These are phyloP conservation scores for Sandelia bainsii DNA, from an alignment of 2,797 vertebrate genomes.

Conservation along the genomic window DNA sequence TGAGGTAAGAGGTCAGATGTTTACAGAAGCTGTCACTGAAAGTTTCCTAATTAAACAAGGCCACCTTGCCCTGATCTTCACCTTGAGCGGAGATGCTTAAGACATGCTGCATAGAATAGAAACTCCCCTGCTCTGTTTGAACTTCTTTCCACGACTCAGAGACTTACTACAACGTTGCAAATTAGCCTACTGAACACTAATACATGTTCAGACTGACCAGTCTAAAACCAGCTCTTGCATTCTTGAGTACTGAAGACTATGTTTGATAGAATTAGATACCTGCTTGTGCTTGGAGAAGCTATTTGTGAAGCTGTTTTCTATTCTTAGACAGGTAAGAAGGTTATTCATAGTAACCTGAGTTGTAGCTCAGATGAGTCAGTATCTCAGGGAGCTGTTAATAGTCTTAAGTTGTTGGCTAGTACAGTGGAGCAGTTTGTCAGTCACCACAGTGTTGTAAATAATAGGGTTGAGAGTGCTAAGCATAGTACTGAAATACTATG, in stretches of 20 bases:
- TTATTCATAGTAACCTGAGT: conserved; percentile 49
- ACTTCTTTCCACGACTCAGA: conserved; percentile 13
- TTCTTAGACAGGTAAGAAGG: conserved; percentile 51
- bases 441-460: neutral
- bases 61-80: conserved; percentile 23
- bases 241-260: conserved; percentile 18
- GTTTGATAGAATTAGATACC: conserved; percentile 33
- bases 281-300: conserved; percentile 30
- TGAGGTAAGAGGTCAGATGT: conserved; percentile 5
- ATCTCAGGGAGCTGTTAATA: conserved; percentile 16
- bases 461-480: neutral
- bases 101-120: neutral
- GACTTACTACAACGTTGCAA: neutral
- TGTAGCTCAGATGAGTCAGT: conserved; percentile 32
- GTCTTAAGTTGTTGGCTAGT: conserved; percentile 52
- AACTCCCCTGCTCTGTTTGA: neutral
- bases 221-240: conserved; percentile 52
- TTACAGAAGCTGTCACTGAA: conserved; percentile 4
- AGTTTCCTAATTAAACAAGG: conserved; percentile 22
- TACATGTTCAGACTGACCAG: conserved; percentile 13
- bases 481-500: no score
- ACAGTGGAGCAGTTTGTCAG: neutral
- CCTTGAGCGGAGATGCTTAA: neutral
- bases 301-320: conserved; percentile 49
- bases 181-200: conserved; percentile 20